Conservation (phyloP, 2,113 vertebrate species). For the Neogale vison region DNA sequence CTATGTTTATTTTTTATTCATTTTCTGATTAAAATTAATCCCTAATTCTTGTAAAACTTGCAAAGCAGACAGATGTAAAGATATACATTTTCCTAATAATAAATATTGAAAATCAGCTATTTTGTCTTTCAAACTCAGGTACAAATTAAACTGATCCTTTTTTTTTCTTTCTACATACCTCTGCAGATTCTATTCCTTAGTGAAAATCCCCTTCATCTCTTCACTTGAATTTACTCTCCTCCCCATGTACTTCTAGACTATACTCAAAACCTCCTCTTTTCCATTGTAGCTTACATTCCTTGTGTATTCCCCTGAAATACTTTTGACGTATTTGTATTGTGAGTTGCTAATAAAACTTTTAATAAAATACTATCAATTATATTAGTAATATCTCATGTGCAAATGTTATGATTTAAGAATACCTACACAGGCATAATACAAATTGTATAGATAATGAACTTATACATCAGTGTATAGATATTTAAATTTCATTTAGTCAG, state of each 20-base stretch:
- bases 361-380: neutral
- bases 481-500: neutral
- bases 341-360: neutral
- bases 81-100: neutral
- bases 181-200: neutral
- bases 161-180: neutral
- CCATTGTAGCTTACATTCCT: neutral
- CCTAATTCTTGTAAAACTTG: neutral
- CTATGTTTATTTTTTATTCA: neutral
- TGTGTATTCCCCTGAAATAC: neutral
- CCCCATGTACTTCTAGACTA: neutral
- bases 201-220: neutral
- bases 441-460: neutral
- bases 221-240: neutral
- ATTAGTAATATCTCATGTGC: neutral
- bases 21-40: neutral
- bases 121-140: neutral
- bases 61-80: neutral
- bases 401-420: neutral
- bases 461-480: neutral
- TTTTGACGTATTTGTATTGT: neutral
- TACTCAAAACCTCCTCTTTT: neutral
- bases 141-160: neutral
- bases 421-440: neutral
- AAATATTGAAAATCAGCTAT: neutral